These are phyloP conservation scores for Crotalus helleri DNA, from an alignment of 2,113 vertebrate species.

Conservation along the genomic window DNA sequence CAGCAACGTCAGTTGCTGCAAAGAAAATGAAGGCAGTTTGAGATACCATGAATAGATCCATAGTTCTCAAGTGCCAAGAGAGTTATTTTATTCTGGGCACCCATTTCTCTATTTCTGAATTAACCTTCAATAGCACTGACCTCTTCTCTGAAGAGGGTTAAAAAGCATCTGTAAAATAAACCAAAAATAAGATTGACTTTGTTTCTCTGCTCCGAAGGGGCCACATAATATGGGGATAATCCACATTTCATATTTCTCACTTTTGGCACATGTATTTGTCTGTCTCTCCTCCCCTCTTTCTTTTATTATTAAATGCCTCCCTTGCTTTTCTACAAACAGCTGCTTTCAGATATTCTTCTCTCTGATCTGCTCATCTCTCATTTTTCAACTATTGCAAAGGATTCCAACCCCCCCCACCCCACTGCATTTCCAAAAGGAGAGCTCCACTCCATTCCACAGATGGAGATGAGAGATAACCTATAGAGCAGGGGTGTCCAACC, in stretches of 20 bases:
- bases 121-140: background rate
- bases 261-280: slow-evolving; percentile 3
- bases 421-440: slow-evolving; percentile 49
- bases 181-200: background rate
- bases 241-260: background rate
- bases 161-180: background rate
- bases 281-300: slow-evolving; percentile 14
- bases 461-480: background rate
- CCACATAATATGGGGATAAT: background rate
- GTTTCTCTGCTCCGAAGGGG: background rate
- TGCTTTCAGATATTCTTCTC: slow-evolving; percentile 54
- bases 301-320: slow-evolving; percentile 15
- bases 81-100: background rate
- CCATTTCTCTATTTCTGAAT: background rate
- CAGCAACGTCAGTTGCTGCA: background rate
- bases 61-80: background rate
- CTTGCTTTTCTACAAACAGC: slow-evolving; percentile 45
- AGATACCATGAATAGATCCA: background rate
- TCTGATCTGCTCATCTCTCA: slow-evolving; percentile 49
- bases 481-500: background rate
- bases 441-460: slow-evolving; percentile 18
- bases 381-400: slow-evolving; percentile 46
- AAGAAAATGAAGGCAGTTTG: background rate
- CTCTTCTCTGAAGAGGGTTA: background rate
- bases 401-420: slow-evolving; percentile 38